Evolutionary conservation across 2,113 vertebrate species (phyloP), one percentile per base, ranked within the genome.

Genomic region (Apteryx mantelli): DNA sequence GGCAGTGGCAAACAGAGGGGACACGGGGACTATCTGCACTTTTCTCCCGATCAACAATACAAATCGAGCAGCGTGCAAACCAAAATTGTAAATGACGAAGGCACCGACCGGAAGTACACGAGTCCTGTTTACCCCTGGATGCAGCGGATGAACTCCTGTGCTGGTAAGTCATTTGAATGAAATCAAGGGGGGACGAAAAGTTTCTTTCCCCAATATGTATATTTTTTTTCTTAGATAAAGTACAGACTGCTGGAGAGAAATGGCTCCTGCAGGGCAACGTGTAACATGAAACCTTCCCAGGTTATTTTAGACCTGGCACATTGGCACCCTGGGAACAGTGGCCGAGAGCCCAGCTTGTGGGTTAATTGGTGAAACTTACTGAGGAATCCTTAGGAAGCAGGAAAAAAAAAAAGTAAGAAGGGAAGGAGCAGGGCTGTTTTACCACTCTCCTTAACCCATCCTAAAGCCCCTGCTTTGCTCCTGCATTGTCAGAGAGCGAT

Each of bases 41-140:
- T 98, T 96, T 88, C 98, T 97, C 95, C 98, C 44, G 98, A 98
- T 24, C 98, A 98, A 84, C 98, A 98, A 70, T 98, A 98, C 97
- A 98, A 98, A 97, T 84, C 98, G 93, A 97, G 95, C 97, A 88
- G 96, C 91, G 96, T 94, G 79, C 98, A 98, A 93, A 96, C 97
- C 98, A 98, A 99, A 98, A 97, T 97, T 93, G 97, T 98, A 87
- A 97, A 97, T 94, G 98, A 98, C 60, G 98, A 98, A 97, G 97
- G 96, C 97, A 96, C 89, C 96, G 98, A 99, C 98, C 98, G 98
- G 98, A 99, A 98, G 98, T 98, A 98, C 98, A 97, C 97, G 83
- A 98, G 97, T 19, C 98, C 98, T 48, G 98, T 98, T 97, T 98
- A 98, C 93, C 98, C 98, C 90, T 98, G 98, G 98, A 99, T 99